Evolutionary conservation across 2,797 vertebrate genomes (phyloP).

Genomic region (Chaetophractus vellerosus): DNA sequence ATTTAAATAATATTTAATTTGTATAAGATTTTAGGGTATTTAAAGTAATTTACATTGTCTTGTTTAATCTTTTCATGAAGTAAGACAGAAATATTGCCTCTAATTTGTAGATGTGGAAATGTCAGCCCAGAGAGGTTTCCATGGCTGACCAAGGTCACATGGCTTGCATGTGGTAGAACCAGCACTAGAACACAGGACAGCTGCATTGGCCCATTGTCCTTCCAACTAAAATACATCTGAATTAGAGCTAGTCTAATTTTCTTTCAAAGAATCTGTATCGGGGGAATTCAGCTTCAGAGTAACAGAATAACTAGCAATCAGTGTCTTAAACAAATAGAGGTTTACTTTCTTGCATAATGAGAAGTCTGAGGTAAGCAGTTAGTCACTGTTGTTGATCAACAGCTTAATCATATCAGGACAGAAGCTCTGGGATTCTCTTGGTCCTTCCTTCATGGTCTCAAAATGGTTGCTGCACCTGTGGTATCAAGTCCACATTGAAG

Average conservation of each 20-base stretch:
- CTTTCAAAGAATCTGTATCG: not conserved
- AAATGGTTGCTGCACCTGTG: not conserved
- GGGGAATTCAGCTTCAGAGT: not conserved
- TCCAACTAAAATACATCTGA: not conserved
- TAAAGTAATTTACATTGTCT: not conserved
- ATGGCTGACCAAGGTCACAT: not conserved
- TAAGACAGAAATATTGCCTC: not conserved
- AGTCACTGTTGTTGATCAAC: not conserved
- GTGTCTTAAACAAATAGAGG: not conserved
- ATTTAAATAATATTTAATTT: constrained; percentile 36
- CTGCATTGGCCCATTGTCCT: not conserved
- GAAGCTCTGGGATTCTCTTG: not conserved
- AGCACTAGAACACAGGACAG: not conserved
- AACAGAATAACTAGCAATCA: not conserved
- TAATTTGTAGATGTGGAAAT: not conserved
- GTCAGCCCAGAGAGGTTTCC: not conserved
- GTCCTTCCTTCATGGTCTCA: not conserved
- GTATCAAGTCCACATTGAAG: not conserved
- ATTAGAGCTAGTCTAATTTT: not conserved
- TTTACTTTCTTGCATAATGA: not conserved
- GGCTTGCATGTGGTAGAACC: not conserved
- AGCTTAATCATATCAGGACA: not conserved
- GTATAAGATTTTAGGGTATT: constrained; percentile 13
- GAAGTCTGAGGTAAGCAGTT: not conserved
- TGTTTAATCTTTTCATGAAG: not conserved